Evolutionary conservation across 2,113 vertebrate genomes (phyloP).

Genomic region (Ciconia boyciana): DNA sequence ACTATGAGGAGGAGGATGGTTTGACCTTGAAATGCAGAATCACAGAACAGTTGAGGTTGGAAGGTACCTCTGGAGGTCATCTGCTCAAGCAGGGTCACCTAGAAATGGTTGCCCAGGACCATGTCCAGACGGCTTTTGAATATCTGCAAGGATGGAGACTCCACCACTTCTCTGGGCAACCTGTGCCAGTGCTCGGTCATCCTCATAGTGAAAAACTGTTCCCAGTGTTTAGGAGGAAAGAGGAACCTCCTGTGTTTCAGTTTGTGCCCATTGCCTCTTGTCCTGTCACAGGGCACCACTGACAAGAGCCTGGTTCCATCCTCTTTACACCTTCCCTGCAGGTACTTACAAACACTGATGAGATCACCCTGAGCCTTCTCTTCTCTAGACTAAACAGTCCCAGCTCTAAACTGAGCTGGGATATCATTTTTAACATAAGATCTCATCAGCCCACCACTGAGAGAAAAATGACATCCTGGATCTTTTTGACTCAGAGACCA

Average conservation of each 20-base stretch:
- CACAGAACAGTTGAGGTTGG: neutral
- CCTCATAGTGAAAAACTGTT: neutral
- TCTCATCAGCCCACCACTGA: neutral
- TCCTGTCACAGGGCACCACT: neutral
- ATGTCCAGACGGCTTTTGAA: neutral
- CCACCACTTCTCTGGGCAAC: neutral
- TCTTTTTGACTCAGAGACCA: neutral
- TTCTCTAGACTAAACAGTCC: neutral
- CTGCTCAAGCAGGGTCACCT: neutral
- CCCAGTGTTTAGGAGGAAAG: neutral
- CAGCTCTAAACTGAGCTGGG: neutral
- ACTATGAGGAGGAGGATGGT: neutral
- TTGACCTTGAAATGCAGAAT: neutral
- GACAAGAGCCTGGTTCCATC: neutral
- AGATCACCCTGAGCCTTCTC: neutral
- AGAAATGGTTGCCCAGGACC: neutral
- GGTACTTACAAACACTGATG: neutral
- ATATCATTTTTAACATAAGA: neutral
- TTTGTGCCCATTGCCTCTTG: neutral
- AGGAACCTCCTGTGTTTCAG: neutral
- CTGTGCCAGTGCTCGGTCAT: neutral
- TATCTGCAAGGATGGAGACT: neutral
- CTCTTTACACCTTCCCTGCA: neutral
- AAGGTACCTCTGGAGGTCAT: neutral
- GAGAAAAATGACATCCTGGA: neutral